Base-by-base conservation (phyloP, 2,888 invertebrate genomes). In the Sepioteuthis lessoniana region DNA sequence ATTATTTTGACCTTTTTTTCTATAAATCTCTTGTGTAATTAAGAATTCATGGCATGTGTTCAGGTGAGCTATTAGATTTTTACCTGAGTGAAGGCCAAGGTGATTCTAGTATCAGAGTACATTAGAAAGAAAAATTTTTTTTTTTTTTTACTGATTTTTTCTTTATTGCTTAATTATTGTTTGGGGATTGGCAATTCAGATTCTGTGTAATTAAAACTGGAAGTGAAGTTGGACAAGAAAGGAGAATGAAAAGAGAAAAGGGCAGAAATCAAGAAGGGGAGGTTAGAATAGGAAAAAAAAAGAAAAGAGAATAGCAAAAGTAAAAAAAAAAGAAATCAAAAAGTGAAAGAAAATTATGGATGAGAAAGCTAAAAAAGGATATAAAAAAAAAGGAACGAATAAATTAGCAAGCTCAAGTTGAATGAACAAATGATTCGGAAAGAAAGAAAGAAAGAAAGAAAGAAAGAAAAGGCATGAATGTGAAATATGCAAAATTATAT, bases 21-120 rank as follows among this genome's bases (percentile, higher is more conserved):
- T 0, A 31, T 10, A 76, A 76, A 31, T 76, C 76, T 31, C 76
- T 76, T 76, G 76, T 76, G 76, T 13, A n/a, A 76, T 76, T 76
- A 76, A n/a, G 76, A 76, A 76, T 76, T 76, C 76, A n/a, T 76
- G 76, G 76, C 76, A 76, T 76, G 76, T 10, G 76, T 76, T 76
- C 76, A 76, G 76, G 76, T 76, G 31, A 76, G 76, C 76, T 76
- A n/a, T 76, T 76, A n/a, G 13, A 76, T 21, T 76, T 76, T n/a
- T 76, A 76, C 76, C 76, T 76, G 76, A 76, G 76, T 76, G n/a
- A 76, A n/a, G n/a, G n/a, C 2, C 31, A 76, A 76, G 76, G 76
- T 76, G 76, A 76, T 76, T 76, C 76, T n/a, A 8, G n/a, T 31
- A 76, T 76, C 76, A 76, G 19, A n/a, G 76, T 76, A 4, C 7